phyloP scores from a whole-genome alignment of 2,797 vertebrate species.

The Galaxias olidus region DNA sequence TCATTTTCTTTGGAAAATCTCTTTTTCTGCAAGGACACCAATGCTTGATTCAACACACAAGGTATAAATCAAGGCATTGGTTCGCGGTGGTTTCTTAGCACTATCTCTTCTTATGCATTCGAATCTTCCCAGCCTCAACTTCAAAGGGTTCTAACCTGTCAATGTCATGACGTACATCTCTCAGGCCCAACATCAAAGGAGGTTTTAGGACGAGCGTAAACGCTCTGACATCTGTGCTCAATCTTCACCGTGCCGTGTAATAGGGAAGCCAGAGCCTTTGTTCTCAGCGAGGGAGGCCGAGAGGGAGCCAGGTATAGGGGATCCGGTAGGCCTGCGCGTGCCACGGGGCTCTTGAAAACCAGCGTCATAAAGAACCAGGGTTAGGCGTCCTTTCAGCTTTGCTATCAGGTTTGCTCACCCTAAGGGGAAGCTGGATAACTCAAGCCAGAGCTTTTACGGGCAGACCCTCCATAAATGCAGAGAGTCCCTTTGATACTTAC shows the following conservation, averaged over 20 bases:
- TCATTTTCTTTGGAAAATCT: too few species aligned
- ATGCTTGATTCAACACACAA: too few species aligned
- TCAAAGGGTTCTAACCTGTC: slow-evolving; percentile 58
- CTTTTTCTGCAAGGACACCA: too few species aligned
- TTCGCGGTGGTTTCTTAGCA: slow-evolving; percentile 23
- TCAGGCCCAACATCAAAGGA: slow-evolving; percentile 66
- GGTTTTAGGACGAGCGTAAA: slow-evolving; percentile 56
- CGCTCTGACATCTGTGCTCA: slow-evolving; percentile 71
- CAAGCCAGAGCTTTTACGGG: too few species aligned
- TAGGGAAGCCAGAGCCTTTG: slow-evolving; percentile 68
- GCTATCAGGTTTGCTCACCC: too few species aligned
- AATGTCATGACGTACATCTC: slow-evolving; percentile 40
- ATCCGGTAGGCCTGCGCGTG: slow-evolving; percentile 49
- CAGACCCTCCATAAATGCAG: too few species aligned
- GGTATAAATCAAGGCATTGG: neutral
- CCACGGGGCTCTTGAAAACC: slow-evolving; percentile 50
- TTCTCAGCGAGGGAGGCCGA: slow-evolving; percentile 55
- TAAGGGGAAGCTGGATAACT: too few species aligned
- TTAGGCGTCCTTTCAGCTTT: slow-evolving; percentile 19
- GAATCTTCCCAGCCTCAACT: slow-evolving; percentile 36
- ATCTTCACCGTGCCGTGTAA: slow-evolving; percentile 65
- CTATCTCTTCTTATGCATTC: slow-evolving; percentile 38
- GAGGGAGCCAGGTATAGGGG: slow-evolving; percentile 49
- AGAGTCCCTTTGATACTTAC: too few species aligned
- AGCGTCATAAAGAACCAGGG: slow-evolving; percentile 31